These are phyloP conservation scores for Monoplex corrugatus DNA, from an alignment of 2,888 invertebrate genomes.

Conservation along the genomic window DNA sequence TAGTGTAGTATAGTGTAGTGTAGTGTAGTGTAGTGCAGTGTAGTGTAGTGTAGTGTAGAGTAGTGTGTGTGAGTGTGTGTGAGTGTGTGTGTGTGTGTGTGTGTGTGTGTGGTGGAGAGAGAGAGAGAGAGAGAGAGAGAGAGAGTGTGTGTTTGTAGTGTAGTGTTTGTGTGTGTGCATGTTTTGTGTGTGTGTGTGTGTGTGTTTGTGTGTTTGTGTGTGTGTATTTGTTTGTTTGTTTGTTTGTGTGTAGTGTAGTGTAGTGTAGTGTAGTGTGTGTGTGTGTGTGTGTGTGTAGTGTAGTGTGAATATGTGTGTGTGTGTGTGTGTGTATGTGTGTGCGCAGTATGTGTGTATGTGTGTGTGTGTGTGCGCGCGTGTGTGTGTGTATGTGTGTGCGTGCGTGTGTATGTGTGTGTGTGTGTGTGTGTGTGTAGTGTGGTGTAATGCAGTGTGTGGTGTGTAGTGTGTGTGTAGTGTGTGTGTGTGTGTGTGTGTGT, in stretches of 20 bases:
- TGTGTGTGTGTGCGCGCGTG: conserved; percentile 15
- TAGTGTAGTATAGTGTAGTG: too few relatives aligned
- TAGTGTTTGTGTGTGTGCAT: neutral
- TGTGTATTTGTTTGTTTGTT: too few relatives aligned
- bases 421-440: neutral
- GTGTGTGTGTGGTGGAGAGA: neutral
- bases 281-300: neutral
- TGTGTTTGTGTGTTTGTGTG: too few relatives aligned
- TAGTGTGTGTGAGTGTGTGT: conserved; percentile 7
- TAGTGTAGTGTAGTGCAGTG: too few relatives aligned
- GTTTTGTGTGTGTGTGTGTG: neutral
- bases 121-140: too few relatives aligned
- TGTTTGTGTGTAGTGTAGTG: too few relatives aligned
- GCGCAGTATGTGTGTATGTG: conserved; percentile 4
- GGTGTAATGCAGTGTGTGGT: too few relatives aligned
- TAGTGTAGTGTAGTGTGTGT: too few relatives aligned
- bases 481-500: too few relatives aligned
- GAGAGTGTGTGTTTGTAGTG: neutral
- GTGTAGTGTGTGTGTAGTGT: too few relatives aligned
- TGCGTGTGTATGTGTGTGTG: neutral
- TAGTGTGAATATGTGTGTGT: neutral
- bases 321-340: conserved; percentile 18
- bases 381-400: conserved; percentile 10
- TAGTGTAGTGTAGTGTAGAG: too few relatives aligned
- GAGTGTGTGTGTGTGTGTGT: too few relatives aligned